phyloP scores from a whole-genome alignment of 2,797 vertebrate genomes.

The Sebastes elongatus region DNA sequence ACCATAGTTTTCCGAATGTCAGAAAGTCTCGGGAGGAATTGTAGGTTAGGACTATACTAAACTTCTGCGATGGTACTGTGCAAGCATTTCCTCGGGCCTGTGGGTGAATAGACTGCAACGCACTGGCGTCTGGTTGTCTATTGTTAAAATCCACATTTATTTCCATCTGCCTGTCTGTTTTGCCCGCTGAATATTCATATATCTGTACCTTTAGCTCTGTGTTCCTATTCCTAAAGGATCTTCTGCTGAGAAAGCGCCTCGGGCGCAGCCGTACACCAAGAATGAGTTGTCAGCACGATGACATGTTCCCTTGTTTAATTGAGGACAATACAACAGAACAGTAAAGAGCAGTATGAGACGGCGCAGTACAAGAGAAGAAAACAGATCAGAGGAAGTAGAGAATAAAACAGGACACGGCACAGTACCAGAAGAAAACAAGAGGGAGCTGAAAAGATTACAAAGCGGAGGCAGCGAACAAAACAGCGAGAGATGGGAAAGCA shows the following conservation, averaged over 20 bases:
- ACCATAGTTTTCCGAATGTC: not conserved
- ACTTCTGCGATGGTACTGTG: not conserved
- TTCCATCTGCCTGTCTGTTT: conserved; percentile 1
- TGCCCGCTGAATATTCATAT: conserved; percentile 61
- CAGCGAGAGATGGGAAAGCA: not conserved
- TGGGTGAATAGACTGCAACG: conserved; percentile 4
- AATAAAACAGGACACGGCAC: conserved; percentile 39
- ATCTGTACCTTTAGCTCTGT: conserved; percentile 49
- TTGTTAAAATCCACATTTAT: conserved; percentile 29
- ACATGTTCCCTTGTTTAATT: conserved; percentile 63
- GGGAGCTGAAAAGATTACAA: conserved; percentile 36
- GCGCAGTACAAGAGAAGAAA: conserved; percentile 23
- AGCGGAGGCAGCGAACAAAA: not conserved
- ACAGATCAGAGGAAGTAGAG: conserved; percentile 49
- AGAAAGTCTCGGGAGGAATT: not conserved
- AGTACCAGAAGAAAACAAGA: conserved; percentile 37
- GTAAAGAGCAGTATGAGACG: conserved; percentile 34
- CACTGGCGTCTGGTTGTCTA: conserved; percentile 8
- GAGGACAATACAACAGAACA: conserved; percentile 58
- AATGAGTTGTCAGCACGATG: conserved; percentile 51
- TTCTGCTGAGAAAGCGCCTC: conserved; percentile 44
- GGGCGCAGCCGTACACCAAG: conserved; percentile 31
- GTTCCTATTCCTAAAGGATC: conserved; percentile 54
- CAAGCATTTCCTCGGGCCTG: not conserved
- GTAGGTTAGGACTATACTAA: not conserved